phyloP scores from a whole-genome alignment of 2,797 vertebrate genomes.

The Falco novaeseelandiae region DNA sequence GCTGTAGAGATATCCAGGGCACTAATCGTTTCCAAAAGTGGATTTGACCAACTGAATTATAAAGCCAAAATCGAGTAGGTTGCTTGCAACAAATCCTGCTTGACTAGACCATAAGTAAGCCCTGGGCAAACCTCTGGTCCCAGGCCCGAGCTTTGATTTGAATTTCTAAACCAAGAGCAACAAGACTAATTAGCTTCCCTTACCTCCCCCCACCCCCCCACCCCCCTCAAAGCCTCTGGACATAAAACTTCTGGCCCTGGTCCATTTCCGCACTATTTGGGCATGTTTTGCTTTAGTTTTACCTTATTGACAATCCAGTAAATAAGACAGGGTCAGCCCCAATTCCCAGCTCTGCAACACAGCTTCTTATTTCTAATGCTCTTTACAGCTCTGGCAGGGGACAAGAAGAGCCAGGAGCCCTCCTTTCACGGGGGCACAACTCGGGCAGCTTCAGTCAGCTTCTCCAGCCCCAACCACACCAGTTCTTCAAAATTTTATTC shows the following conservation, averaged over 20 bases:
- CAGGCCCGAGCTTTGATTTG: background rate
- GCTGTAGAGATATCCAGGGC: background rate
- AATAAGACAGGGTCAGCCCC: fast-evolving
- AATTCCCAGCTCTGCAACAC: background rate
- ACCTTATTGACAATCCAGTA: background rate
- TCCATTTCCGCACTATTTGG: background rate
- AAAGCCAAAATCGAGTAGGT: background rate
- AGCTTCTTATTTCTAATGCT: background rate
- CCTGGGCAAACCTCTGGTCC: background rate
- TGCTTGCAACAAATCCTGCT: background rate
- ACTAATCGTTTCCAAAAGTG: background rate
- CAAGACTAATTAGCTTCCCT: background rate
- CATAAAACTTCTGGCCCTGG: background rate
- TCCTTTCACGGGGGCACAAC: background rate
- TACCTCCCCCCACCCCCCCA: background rate
- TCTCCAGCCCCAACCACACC: background rate
- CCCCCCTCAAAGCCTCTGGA: background rate
- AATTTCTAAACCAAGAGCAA: background rate
- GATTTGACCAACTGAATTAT: fast-evolving
- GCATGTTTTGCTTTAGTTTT: background rate
- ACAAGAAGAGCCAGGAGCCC: fast-evolving
- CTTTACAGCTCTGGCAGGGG: background rate
- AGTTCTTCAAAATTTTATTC: too few relatives aligned
- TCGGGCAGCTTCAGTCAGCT: background rate
- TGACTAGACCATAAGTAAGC: background rate